phyloP scores from a whole-genome alignment of 2,888 invertebrate genomes.

The Scaptomyza tumidula region DNA sequence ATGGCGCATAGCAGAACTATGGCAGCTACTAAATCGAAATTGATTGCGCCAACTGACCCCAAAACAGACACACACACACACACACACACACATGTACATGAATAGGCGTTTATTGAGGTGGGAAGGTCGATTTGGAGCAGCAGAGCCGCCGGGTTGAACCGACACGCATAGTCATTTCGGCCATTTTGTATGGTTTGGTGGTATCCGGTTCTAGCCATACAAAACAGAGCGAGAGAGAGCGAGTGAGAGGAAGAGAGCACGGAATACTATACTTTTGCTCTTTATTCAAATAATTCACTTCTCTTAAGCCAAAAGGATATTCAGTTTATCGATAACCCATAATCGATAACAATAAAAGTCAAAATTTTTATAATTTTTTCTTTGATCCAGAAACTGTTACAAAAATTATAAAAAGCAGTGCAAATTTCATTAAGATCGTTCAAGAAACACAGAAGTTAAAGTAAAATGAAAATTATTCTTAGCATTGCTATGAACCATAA shows the following conservation, averaged over 20 bases:
- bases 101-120: not conserved
- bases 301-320: no score
- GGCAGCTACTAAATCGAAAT: conserved; percentile 73
- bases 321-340: no score
- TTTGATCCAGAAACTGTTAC: no score
- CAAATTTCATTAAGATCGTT: no score
- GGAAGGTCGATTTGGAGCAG: not conserved
- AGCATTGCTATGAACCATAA: no score
- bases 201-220: conserved; percentile 35
- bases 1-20: conserved; percentile 58
- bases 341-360: no score
- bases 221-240: not conserved
- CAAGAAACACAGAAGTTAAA: no score
- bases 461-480: no score
- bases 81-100: not conserved
- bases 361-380: no score
- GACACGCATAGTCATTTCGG: conserved; percentile 52
- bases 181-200: conserved; percentile 52
- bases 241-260: no score
- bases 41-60: conserved; percentile 70
- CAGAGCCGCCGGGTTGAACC: not conserved
- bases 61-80: conserved; percentile 20
- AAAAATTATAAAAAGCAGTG: no score
- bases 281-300: conserved; percentile 47
- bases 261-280: conserved; percentile 31